phyloP scores from a whole-genome alignment of 1,140 invertebrate genomes.

The Dendrolimus punctatus region DNA sequence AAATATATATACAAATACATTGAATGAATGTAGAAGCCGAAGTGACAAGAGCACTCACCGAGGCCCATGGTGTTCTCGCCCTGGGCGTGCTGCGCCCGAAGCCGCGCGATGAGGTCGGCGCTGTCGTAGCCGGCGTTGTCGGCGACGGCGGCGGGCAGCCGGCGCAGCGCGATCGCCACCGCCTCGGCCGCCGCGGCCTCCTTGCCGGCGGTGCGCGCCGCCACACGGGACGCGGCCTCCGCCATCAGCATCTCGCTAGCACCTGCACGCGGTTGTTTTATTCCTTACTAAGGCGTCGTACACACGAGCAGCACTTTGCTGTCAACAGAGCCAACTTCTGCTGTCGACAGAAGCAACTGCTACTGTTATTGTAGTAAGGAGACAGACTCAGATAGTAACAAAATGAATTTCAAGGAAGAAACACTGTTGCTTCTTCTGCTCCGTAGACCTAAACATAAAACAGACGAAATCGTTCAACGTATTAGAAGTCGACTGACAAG shows the following conservation, averaged over 20 bases:
- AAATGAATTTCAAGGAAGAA: too few relatives aligned
- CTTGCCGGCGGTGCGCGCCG: constrained; percentile 94
- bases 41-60: constrained; percentile 70
- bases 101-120: constrained; percentile 91
- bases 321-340: too few relatives aligned
- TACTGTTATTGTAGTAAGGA: too few relatives aligned
- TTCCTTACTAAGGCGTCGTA: too few relatives aligned
- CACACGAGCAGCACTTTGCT: too few relatives aligned
- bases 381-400: too few relatives aligned
- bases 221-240: constrained; percentile 87
- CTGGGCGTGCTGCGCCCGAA: constrained; percentile 91
- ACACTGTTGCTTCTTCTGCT: too few relatives aligned
- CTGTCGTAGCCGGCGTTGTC: constrained; percentile 99
- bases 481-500: too few relatives aligned
- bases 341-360: too few relatives aligned
- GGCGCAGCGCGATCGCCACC: constrained; percentile 89
- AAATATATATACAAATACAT: too few relatives aligned
- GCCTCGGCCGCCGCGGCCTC: constrained; percentile 98
- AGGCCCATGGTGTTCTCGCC: constrained; percentile 85
- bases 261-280: constrained; percentile 52
- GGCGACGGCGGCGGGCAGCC: constrained; percentile 95
- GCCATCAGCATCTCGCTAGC: constrained; percentile 98
- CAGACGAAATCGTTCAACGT: too few relatives aligned
- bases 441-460: too few relatives aligned
- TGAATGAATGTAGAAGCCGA: neutral